Conservation (phyloP, 1,140 invertebrate genomes). For the Geopemphigus sp. region DNA sequence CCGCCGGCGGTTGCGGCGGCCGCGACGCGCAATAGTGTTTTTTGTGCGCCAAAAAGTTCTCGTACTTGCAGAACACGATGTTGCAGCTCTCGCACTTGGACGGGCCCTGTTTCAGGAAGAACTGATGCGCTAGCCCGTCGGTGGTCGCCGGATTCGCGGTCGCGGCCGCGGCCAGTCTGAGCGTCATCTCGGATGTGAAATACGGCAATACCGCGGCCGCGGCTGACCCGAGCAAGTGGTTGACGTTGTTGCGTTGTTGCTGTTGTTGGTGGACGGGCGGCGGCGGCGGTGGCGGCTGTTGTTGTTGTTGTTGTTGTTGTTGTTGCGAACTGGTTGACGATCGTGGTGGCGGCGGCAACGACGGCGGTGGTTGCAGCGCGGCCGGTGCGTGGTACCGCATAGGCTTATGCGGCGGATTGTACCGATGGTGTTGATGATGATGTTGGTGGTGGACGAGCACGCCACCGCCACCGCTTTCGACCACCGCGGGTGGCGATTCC, state of each 20-base stretch:
- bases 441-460: not conserved
- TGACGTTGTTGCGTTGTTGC: not conserved
- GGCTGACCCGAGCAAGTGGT: constrained; percentile 14
- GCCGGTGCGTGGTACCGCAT: not conserved
- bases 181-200: constrained; percentile 54
- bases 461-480: not conserved
- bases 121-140: constrained; percentile 58
- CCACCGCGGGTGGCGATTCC: not conserved
- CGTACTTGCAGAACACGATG: constrained; percentile 94
- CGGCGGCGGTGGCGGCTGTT: constrained; percentile 34
- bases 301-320: not conserved
- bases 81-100: constrained; percentile 94
- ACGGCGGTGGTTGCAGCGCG: not conserved
- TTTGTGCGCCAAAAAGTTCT: constrained; percentile 92
- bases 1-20: constrained; percentile 48
- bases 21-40: constrained; percentile 88
- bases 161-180: constrained; percentile 54
- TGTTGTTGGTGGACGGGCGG: not conserved
- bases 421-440: not conserved
- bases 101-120: constrained; percentile 74
- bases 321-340: not conserved
- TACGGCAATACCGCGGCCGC: constrained; percentile 51
- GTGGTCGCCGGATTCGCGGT: constrained; percentile 51
- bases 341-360: not conserved
- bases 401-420: constrained; percentile 1